Conservation (phyloP, 2,797 vertebrate species). For the Okamejei kenojei region DNA sequence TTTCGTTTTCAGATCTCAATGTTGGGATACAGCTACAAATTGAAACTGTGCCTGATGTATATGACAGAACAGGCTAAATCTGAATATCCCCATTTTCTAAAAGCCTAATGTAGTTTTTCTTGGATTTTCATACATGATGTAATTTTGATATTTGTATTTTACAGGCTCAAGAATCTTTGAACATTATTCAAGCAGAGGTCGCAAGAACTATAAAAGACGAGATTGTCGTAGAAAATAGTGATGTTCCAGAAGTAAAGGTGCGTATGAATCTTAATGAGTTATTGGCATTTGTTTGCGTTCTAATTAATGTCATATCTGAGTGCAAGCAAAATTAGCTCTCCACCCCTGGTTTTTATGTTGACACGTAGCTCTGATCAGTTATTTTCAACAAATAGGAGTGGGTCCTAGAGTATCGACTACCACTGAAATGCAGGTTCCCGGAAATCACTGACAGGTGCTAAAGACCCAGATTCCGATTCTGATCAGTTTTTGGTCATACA, state of each 20-base stretch:
- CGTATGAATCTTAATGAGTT: slow-evolving; percentile 44
- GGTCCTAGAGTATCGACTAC: too few relatives aligned
- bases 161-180: slow-evolving; percentile 88
- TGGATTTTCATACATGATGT: neutral
- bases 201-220: slow-evolving; percentile 69
- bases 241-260: slow-evolving; percentile 71
- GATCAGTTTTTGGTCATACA: too few relatives aligned
- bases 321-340: too few relatives aligned
- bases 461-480: too few relatives aligned
- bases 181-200: slow-evolving; percentile 83
- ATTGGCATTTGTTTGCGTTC: neutral
- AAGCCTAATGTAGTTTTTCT: neutral
- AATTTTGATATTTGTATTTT: slow-evolving; percentile 10
- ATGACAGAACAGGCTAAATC: neutral
- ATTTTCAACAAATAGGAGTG: too few relatives aligned
- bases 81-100: neutral
- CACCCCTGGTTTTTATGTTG: too few relatives aligned
- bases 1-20: neutral
- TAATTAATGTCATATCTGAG: slow-evolving; percentile 5
- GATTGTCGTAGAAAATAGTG: slow-evolving; percentile 81
- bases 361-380: too few relatives aligned
- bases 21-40: neutral
- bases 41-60: neutral
- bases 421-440: too few relatives aligned
- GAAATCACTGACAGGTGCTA: too few relatives aligned